These are phyloP conservation scores for Zapornia atra DNA, from an alignment of 2,113 vertebrate genomes.

Conservation along the genomic window DNA sequence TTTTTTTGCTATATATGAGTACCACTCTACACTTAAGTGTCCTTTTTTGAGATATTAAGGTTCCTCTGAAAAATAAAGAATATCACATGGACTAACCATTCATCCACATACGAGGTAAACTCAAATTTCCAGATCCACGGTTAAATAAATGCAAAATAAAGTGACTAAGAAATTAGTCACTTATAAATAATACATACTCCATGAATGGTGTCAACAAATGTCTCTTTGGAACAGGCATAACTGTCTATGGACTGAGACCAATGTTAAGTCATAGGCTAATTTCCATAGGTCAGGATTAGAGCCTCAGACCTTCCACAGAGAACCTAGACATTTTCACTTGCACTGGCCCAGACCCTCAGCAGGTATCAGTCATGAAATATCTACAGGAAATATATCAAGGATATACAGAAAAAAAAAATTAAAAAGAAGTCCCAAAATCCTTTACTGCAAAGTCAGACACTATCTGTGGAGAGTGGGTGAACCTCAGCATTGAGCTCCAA, in stretches of 20 bases:
- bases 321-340: not conserved
- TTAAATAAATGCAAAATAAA: slow-evolving; percentile 5
- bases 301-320: not conserved
- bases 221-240: not conserved
- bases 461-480: not conserved
- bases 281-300: not conserved
- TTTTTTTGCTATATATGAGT: not conserved
- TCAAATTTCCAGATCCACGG: not conserved
- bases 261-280: not conserved
- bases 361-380: not conserved
- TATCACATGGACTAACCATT: not conserved
- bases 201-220: not conserved
- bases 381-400: not conserved
- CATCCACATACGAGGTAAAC: not conserved
- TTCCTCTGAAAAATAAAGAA: not conserved
- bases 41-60: not conserved
- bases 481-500: not conserved
- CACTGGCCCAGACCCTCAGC: not conserved
- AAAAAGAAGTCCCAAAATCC: not conserved
- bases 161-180: not conserved
- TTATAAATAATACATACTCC: not conserved
- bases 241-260: not conserved
- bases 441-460: not conserved
- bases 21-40: not conserved
- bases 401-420: not conserved